Percentiles rank a stretch among this genome's conserved stretches.
Conservation (phyloP, 2,888 invertebrate genomes). For the Drosophila gaucha region DNA sequence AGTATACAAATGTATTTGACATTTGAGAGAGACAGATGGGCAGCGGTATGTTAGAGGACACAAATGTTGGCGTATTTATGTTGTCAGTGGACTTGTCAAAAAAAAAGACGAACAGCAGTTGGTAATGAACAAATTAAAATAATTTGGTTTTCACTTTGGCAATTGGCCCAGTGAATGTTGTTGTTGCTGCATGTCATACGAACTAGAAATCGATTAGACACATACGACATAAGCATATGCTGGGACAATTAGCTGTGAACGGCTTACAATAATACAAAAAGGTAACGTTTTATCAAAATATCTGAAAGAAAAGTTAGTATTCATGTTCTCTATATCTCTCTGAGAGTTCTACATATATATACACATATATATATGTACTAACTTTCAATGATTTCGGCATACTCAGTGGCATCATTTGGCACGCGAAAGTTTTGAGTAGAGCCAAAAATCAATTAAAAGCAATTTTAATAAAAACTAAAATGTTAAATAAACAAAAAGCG, state of each 20-base stretch:
- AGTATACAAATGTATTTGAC: conserved; percentile 34
- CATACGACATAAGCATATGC: conserved; percentile 6
- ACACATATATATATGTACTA: neutral
- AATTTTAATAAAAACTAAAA: conserved; percentile 43
- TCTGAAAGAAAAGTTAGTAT: neutral
- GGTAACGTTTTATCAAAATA: neutral
- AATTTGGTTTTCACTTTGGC: conserved; percentile 54
- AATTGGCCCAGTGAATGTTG: conserved; percentile 62
- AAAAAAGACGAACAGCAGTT: conserved; percentile 36
- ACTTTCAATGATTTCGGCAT: neutral
- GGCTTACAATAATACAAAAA: neutral
- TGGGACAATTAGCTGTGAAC: conserved; percentile 34
- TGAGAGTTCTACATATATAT: too few relatives aligned
- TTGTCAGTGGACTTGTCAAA: conserved; percentile 70
- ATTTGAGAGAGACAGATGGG: conserved; percentile 16
- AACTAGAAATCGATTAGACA: conserved; percentile 15
- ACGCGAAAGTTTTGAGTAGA: conserved; percentile 5
- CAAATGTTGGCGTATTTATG: conserved; percentile 71
- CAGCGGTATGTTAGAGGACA: conserved; percentile 26
- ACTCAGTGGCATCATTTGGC: conserved; percentile 11
- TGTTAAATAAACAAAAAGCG: conserved; percentile 44
- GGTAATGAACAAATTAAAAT: conserved; percentile 51
- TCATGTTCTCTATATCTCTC: too few relatives aligned
- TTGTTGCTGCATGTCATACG: conserved; percentile 12
- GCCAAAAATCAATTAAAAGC: conserved; percentile 51